phyloP scores from a whole-genome alignment of 2,888 invertebrate genomes.

The Scotopteryx bipunctaria region DNA sequence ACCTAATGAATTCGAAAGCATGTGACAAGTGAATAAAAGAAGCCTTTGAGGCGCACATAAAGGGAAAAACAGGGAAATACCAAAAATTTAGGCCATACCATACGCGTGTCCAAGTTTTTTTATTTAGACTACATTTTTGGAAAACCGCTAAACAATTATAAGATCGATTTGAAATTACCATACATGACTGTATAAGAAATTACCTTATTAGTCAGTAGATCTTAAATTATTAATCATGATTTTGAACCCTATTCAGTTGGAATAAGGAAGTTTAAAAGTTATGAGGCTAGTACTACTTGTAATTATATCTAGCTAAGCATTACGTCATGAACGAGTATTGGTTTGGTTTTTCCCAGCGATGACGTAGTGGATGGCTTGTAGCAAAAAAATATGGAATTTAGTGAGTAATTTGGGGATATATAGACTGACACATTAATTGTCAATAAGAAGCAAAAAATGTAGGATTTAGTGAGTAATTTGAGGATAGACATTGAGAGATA shows the following conservation, averaged over 20 bases:
- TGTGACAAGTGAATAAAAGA: too few relatives aligned
- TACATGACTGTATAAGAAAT: slow-evolving; percentile 5
- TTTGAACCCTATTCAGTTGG: background rate
- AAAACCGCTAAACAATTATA: slow-evolving; percentile 17
- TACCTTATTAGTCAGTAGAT: slow-evolving; percentile 5
- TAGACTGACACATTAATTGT: background rate
- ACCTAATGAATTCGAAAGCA: too few relatives aligned
- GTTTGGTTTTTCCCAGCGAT: slow-evolving; percentile 22
- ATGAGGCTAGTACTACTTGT: background rate
- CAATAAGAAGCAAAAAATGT: slow-evolving; percentile 20
- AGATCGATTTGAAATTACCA: slow-evolving; percentile 7
- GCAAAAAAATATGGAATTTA: too few relatives aligned
- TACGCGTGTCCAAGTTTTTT: background rate
- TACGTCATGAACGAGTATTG: slow-evolving; percentile 10
- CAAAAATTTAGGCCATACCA: background rate
- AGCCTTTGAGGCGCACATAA: background rate
- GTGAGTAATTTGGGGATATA: slow-evolving; percentile 23
- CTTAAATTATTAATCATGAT: background rate
- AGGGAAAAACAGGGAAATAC: background rate
- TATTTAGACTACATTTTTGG: background rate
- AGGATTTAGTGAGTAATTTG: slow-evolving; percentile 19
- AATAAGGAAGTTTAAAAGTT: background rate
- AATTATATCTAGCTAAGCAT: background rate
- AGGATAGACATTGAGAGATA: slow-evolving; percentile 9
- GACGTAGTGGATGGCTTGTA: too few relatives aligned